Evolutionary conservation across 2,888 invertebrate species (phyloP).

Genomic region (Orthonevra nobilis): DNA sequence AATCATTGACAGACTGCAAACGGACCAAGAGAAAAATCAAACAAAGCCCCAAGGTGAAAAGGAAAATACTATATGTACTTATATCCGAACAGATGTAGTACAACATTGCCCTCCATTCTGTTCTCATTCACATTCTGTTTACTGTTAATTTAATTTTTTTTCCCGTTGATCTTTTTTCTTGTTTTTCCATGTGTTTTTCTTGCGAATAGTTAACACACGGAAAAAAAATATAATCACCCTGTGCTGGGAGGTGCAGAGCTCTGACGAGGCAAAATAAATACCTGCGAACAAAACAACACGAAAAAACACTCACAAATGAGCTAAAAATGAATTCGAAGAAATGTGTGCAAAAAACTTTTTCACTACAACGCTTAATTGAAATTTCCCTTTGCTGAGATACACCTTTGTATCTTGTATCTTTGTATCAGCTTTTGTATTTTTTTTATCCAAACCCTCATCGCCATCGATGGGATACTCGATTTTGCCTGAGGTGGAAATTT

Average conservation of each 20-base stretch:
- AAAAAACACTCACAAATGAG: slow-evolving; percentile 36
- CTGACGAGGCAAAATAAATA: slow-evolving; percentile 2
- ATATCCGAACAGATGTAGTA: background rate
- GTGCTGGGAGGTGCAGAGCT: slow-evolving; percentile 21
- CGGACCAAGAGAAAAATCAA: slow-evolving; percentile 23
- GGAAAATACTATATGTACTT: slow-evolving; percentile 1
- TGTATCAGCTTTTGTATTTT: no score
- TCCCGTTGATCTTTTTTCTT: slow-evolving; percentile 1
- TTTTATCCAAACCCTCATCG: background rate
- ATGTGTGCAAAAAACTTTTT: slow-evolving; percentile 13
- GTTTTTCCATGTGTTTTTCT: slow-evolving; percentile 11
- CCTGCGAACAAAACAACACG: slow-evolving; percentile 10
- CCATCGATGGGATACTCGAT: slow-evolving; percentile 29
- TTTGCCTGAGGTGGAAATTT: slow-evolving; percentile 7
- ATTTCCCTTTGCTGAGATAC: slow-evolving; percentile 30
- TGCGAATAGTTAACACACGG: slow-evolving; percentile 26
- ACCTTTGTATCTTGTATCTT: slow-evolving; percentile 5
- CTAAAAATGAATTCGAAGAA: slow-evolving; percentile 10
- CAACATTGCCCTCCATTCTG: background rate
- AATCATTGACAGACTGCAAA: slow-evolving; percentile 17
- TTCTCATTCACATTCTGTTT: slow-evolving; percentile 22
- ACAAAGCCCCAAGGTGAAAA: background rate
- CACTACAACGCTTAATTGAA: slow-evolving; percentile 35
- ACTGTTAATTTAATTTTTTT: slow-evolving; percentile 43
- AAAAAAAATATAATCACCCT: slow-evolving; percentile 45